Conservation (phyloP, 2,888 invertebrate genomes). For the Suillia variegata region DNA sequence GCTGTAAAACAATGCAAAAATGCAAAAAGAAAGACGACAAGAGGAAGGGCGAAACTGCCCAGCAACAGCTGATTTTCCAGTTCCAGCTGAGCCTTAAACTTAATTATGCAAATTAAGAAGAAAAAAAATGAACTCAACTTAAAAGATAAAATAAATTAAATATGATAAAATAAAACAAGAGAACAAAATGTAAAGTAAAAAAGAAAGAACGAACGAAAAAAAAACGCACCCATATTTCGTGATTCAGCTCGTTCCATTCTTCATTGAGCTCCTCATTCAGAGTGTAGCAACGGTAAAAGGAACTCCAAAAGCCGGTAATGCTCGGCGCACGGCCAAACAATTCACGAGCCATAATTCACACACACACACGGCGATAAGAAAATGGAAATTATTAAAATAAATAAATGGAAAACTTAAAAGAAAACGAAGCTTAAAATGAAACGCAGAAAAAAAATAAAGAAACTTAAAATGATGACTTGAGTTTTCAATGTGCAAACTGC, state of each 20-base stretch:
- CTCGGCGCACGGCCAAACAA: constrained; percentile 27
- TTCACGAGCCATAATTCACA: constrained; percentile 21
- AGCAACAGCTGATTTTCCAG: too few species aligned
- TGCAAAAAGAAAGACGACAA: too few species aligned
- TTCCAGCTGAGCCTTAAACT: too few species aligned
- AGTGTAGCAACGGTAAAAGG: constrained; percentile 45
- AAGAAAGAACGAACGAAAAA: constrained; percentile 2
- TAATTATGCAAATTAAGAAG: background rate
- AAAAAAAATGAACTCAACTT: background rate
- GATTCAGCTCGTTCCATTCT: constrained; percentile 51
- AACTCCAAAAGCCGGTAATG: constrained; percentile 42
- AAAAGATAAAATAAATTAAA: background rate
- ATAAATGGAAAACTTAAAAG: constrained; percentile 11
- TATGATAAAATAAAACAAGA: constrained; percentile 3
- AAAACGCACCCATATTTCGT: constrained; percentile 58
- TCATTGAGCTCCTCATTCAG: constrained; percentile 50
- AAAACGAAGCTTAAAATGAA: constrained; percentile 4
- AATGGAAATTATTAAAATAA: constrained; percentile 2
- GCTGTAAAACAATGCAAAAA: too few species aligned
- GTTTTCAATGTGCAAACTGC: too few species aligned
- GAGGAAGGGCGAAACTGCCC: too few species aligned
- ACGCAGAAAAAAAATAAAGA: constrained; percentile 12
- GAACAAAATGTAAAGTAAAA: background rate
- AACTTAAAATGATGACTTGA: background rate
- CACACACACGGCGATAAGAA: background rate